Percentiles rank a stretch among this genome's conserved stretches.
Conservation (phyloP, 1,140 invertebrate species). For the Scaptomyza pallida region DNA sequence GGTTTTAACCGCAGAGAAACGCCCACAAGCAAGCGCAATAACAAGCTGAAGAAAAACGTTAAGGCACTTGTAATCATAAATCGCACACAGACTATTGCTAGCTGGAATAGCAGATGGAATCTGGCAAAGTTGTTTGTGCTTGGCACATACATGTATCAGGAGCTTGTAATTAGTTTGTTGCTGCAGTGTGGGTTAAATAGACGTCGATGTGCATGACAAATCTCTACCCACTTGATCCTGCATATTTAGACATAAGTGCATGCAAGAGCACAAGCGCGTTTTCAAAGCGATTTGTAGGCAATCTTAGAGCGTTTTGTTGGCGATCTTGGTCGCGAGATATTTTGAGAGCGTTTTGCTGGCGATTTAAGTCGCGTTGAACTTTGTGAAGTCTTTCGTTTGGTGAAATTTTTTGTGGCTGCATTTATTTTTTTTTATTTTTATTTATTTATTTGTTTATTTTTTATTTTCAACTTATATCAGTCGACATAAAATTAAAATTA, state of each 20-base stretch:
- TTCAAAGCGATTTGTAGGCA: constrained; percentile 28
- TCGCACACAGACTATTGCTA: constrained; percentile 11
- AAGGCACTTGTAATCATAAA: constrained; percentile 32
- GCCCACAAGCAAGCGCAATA: constrained; percentile 7
- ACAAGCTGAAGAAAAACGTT: constrained; percentile 7
- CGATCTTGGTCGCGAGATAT: too few relatives aligned
- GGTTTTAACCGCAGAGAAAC: background rate
- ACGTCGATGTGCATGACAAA: background rate
- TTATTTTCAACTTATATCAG: too few relatives aligned
- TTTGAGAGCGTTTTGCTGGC: constrained; percentile 28
- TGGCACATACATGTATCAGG: background rate
- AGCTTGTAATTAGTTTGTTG: background rate
- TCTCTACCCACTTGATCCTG: background rate
- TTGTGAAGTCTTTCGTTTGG: background rate
- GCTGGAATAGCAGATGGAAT: background rate
- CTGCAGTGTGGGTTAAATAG: background rate
- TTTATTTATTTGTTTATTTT: too few relatives aligned
- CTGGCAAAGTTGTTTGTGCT: background rate
- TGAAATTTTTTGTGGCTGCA: too few relatives aligned
- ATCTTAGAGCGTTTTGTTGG: constrained; percentile 23
- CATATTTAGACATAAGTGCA: constrained; percentile 55
- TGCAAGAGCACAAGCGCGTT: constrained; percentile 29
- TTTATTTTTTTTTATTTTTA: background rate
- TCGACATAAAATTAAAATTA: too few relatives aligned
- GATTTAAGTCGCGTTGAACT: constrained; percentile 37